Percentiles rank a stretch among this genome's conserved stretches.
Conservation (phyloP, 2,797 vertebrate genomes). For the Centroberyx gerrardi region DNA sequence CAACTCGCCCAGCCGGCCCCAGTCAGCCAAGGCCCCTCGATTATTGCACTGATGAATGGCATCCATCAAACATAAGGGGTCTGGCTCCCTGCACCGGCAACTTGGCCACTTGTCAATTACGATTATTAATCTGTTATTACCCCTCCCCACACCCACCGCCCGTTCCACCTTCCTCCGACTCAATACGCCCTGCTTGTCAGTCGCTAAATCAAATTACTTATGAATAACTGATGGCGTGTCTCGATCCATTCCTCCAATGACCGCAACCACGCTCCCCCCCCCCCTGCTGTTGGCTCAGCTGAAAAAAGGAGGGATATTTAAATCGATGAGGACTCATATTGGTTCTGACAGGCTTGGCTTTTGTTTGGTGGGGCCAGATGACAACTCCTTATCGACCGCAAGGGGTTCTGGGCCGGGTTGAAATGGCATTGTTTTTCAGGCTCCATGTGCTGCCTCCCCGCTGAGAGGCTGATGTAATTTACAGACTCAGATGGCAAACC, state of each 20-base stretch:
- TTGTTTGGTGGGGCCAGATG: slow-evolving; percentile 60
- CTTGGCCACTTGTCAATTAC: slow-evolving; percentile 67
- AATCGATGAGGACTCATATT: slow-evolving; percentile 72
- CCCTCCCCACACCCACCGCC: slow-evolving; percentile 9
- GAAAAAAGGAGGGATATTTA: slow-evolving; percentile 59
- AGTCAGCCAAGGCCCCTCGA: slow-evolving; percentile 40
- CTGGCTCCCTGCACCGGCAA: slow-evolving; percentile 16
- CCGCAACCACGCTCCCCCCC: slow-evolving; percentile 44
- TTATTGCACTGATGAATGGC: slow-evolving; percentile 56
- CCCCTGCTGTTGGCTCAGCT: slow-evolving; percentile 57
- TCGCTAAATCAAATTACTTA: slow-evolving; percentile 70
- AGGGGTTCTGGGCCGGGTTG: slow-evolving; percentile 21
- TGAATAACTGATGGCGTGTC: slow-evolving; percentile 72
- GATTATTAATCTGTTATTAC: slow-evolving; percentile 64
- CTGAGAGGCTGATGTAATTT: slow-evolving; percentile 9
- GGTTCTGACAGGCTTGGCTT: slow-evolving; percentile 69
- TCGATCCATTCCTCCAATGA: slow-evolving; percentile 47
- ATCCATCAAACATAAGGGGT: slow-evolving; percentile 50
- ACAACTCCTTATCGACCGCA: slow-evolving; percentile 62
- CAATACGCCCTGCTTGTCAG: slow-evolving; percentile 55
- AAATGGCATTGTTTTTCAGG: slow-evolving; percentile 51
- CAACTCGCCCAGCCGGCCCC: slow-evolving; percentile 6
- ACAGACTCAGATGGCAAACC: background rate
- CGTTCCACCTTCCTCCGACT: slow-evolving; percentile 32
- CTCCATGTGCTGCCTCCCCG: slow-evolving; percentile 1